Evolutionary conservation across 2,888 invertebrate genomes (phyloP), one percentile per base, ranked within the genome.

Genomic region (Cactoblastis cactorum): DNA sequence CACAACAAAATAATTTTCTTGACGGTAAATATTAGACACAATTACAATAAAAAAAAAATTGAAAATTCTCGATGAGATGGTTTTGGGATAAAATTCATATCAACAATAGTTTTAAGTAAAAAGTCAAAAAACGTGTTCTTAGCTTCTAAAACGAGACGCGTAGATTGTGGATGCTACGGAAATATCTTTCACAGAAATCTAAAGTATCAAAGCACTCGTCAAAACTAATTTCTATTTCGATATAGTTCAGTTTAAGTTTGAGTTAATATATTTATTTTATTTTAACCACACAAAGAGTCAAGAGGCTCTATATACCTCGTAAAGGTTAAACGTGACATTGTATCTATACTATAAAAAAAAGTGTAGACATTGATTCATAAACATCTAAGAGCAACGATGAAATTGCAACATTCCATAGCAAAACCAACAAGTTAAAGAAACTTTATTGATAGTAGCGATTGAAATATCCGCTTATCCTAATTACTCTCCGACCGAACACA

Each of bases 381-480:
- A 9, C 8, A 28, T 28, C 22, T 8, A 28, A 28, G 8, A 28
- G 28, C 8, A 9, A 1, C 5, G 3, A 28, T 28, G 9, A n/a
- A n/a, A n/a, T n/a, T n/a, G n/a, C n/a, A n/a, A n/a, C n/a, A n/a
- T n/a, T n/a, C n/a, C n/a, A n/a, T n/a, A n/a, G n/a, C n/a, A n/a
- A n/a, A 8, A 28, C 9, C 8, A 4, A 9, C 3, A 28, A 28
- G 9, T 2, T 9, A 28, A 9, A 4, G 28, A 28, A 4, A 28
- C 3, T 1, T 28, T 3, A 28, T n/a, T n/a, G 3, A 28, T 28
- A 28, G 28, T 6, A 28, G 8, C 28, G 28, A 3, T 28, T 28
- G 28, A 28, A 28, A 56, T 56, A 54, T 50, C 56, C 73, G 71
- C 68, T 61, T 64, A 69, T 56, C 57, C 69, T 61, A 66, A 69